Evolutionary conservation across 2,113 vertebrate genomes (phyloP).

Genomic region (Taxidea taxus): DNA sequence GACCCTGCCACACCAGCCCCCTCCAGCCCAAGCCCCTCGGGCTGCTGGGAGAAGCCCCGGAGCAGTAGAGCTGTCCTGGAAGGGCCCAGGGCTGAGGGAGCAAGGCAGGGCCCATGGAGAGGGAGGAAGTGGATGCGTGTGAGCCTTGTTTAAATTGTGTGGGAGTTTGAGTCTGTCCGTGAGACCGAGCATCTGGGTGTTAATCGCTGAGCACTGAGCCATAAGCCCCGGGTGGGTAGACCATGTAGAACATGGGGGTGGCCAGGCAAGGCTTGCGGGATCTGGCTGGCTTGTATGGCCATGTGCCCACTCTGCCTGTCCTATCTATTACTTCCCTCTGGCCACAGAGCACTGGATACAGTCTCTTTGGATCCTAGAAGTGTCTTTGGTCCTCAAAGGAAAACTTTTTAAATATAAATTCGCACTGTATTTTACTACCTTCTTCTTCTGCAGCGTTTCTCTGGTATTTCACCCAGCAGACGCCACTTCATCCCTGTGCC

Average conservation of each 20-base stretch:
- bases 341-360: neutral
- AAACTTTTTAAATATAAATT: neutral
- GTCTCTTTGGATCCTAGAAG: neutral
- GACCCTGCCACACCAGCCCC: too few species aligned
- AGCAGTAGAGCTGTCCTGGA: neutral
- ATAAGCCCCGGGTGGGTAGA: neutral
- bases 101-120: neutral
- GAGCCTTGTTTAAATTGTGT: neutral
- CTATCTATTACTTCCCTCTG: neutral
- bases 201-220: neutral
- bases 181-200: neutral
- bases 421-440: neutral
- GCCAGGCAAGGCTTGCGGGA: neutral
- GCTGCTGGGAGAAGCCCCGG: neutral
- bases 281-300: neutral
- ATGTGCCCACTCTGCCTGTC: neutral
- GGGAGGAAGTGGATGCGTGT: rapidly evolving
- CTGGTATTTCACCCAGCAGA: neutral
- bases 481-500: neutral
- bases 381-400: neutral
- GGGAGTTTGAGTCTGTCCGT: neutral
- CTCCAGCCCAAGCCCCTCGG: neutral
- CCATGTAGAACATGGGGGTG: neutral
- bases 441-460: neutral
- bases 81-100: neutral